Evolutionary conservation across 2,888 invertebrate genomes (phyloP), one percentile per base, ranked within the genome.

Genomic region (Calameuta filiformis): DNA sequence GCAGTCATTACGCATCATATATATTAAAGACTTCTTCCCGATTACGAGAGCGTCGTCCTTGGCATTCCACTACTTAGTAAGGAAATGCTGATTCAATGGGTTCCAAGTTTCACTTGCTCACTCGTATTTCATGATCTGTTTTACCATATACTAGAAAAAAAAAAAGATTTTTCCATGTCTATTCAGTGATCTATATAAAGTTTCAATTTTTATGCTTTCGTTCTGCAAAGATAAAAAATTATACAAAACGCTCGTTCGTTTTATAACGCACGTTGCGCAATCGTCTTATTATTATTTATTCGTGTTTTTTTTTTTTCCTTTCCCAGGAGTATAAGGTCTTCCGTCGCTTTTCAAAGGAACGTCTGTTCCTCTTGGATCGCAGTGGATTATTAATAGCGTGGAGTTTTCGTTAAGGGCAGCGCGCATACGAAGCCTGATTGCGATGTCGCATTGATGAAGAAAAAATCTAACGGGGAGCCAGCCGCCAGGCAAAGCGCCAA

Each of bases 401-500:
- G 23, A 56, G 56, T 56, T 23, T 71, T 31, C 71, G 31, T 71
- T 71, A 33, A 31, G 12, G 71, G 23, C 71, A 71, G 9, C 34
- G 71, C 33, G 12, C 56, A 23, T 23, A 56, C 23, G 56, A 31
- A 12, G 33, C 3, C 34, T 31, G 11, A 33, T 15, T 33, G 71
- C 77, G 79, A 85, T 85, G 83, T 79, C 77, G 77, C 75, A 81
- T 79, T 80, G 82, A 87, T 88, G 87, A 88, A 87, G 85, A 84
- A 83, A 85, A 87, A 82, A 85, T 81, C 69, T 35, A 3, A 68
- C 35, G 35, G 37, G 30, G 12, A 34, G 40, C 30, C 71, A 30
- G 73, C 79, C 77, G 77, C 56, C 35, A 76, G 34, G 34, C 73
- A 71, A 23, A 33, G 71, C 31, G 34, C 31, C 31, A 69, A 69